Conservation (phyloP, 2,113 vertebrate genomes). For the Pycnonotus jocosus region DNA sequence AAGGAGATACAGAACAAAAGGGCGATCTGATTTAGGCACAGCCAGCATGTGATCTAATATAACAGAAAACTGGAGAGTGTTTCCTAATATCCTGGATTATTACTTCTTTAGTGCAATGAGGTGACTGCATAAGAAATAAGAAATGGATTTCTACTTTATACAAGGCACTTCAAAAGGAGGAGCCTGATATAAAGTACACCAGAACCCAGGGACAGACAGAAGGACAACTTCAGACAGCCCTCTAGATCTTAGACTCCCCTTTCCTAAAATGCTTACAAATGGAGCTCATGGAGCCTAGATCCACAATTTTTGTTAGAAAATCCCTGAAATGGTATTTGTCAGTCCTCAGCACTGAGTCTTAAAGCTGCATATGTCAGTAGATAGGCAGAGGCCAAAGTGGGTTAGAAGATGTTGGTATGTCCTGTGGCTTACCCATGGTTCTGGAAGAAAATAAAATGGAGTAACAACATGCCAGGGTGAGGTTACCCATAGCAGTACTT, state of each 20-base stretch:
- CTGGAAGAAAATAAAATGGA: neutral
- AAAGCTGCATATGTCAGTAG: neutral
- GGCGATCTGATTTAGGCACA: neutral
- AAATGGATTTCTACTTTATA: neutral
- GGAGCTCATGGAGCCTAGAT: neutral
- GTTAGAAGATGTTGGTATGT: neutral
- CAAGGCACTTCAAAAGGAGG: neutral
- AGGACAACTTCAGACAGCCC: neutral
- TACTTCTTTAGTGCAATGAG: neutral
- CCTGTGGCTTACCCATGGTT: fast-evolving
- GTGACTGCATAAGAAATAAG: neutral
- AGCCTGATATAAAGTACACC: neutral
- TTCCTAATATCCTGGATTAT: neutral
- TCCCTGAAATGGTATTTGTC: neutral
- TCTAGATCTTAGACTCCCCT: neutral
- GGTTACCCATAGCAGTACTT: neutral
- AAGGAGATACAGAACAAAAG: neutral
- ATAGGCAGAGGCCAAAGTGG: neutral
- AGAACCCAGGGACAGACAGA: neutral
- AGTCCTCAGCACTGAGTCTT: neutral
- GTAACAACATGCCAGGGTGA: neutral
- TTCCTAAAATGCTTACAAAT: neutral
- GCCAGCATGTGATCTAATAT: neutral
- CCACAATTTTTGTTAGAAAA: neutral
- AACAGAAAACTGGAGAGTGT: neutral